These are phyloP conservation scores for Tenthredo livida DNA, from an alignment of 2,888 invertebrate species.

Conservation along the genomic window DNA sequence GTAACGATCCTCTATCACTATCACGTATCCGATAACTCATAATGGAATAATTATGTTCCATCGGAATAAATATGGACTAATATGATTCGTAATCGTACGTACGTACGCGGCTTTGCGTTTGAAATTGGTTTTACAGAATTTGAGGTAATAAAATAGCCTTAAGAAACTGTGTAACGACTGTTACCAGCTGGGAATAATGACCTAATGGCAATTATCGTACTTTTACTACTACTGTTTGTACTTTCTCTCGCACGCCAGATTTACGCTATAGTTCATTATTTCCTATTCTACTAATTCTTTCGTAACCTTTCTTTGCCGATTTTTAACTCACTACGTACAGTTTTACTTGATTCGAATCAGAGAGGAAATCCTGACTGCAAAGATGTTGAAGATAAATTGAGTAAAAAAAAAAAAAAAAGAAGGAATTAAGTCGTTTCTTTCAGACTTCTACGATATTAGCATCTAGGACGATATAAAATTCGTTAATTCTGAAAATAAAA, in stretches of 20 bases:
- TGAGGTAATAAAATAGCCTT: background rate
- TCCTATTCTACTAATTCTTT: background rate
- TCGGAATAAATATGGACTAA: background rate
- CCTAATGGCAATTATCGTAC: constrained; percentile 1
- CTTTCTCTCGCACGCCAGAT: constrained; percentile 3
- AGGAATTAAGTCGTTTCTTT: background rate
- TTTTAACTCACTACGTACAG: background rate
- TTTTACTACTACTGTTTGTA: background rate
- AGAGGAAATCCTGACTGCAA: background rate
- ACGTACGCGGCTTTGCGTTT: background rate
- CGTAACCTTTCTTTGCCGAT: background rate
- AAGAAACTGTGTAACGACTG: background rate
- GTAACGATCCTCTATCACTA: constrained; percentile 18
- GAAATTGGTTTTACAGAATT: background rate
- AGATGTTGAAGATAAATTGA: background rate
- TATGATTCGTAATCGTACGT: background rate
- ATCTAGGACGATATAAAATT: background rate
- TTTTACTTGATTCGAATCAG: background rate
- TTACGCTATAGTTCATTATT: background rate
- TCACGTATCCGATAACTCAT: constrained; percentile 23
- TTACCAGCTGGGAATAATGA: background rate
- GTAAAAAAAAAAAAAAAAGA: background rate
- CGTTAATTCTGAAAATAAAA: background rate
- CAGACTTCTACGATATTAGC: background rate
- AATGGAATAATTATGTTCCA: constrained; percentile 30